Base-by-base conservation (phyloP, 2,113 vertebrate species). In the Ardeotis arabs region DNA sequence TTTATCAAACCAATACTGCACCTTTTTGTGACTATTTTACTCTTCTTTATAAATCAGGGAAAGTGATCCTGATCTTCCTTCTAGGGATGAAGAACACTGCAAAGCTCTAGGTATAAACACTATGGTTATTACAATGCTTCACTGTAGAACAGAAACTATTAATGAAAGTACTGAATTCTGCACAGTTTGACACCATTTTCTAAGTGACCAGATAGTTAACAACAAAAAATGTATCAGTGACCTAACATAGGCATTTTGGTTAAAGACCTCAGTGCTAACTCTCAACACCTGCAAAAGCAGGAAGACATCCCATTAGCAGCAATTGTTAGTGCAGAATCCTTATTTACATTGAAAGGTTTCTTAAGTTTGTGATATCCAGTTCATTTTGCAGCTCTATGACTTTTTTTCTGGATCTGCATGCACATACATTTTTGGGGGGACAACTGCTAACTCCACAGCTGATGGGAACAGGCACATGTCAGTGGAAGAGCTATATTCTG, bases 401-500 rank as follows among this genome's bases (percentile, higher is more conserved):
- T 37, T 37, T 59, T 45, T 60, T 52, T 39, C 60, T n/a, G 6
- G 13, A 37, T 55, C 47, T 80, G 37, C 11, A 39, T 8, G 20
- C 8, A 37, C 28, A 50, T 24, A 33, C 1, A 35, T 14, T 39
- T 87, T 60, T 89, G 9, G 4, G 3, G 70, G 25, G 29, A 55
- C 13, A 41, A 16, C 22, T 66, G 37, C 24, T 85, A 85, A 63
- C 12, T 88, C 27, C 33, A 70, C 41, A 77, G 49, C 35, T 93
- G 64, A 27, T 45, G 25, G 59, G 64, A 87, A 77, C 0, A 0
- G 37, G 41, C 44, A 88, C 12, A 27, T 2, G 4, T 9, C 58
- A 76, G 28, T 28, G 37, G 37, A 89, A 93, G 25, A 76, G 44
- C 24, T 55, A 72, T 21, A n/a, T 53, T 58, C 35, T 27, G 19